Percentiles rank a stretch among this genome's conserved stretches.
Evolutionary conservation across 2,113 vertebrate genomes (phyloP).

Genomic region (Tricholaema leucomelas): DNA sequence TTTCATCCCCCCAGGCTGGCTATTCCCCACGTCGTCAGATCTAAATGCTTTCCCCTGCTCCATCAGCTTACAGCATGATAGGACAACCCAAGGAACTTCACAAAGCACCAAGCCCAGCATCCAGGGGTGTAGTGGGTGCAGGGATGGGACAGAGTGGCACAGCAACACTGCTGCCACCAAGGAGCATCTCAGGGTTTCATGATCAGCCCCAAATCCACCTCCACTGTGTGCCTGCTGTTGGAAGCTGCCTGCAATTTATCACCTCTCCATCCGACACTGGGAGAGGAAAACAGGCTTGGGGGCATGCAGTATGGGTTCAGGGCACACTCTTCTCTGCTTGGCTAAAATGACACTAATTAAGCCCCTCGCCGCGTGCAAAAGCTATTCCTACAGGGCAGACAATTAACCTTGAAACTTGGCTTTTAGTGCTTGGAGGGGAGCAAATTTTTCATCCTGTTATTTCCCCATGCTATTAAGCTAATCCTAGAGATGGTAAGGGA

Average conservation of each 20-base stretch:
- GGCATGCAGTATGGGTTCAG: not conserved
- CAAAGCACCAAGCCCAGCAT: not conserved
- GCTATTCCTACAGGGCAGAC: conserved; percentile 55
- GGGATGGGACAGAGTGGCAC: not conserved
- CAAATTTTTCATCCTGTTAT: conserved; percentile 52
- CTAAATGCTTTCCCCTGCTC: not conserved
- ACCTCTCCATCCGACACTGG: rapidly evolving
- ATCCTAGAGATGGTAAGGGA: conserved; percentile 25
- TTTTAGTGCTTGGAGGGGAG: conserved; percentile 60
- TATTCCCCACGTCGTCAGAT: rapidly evolving
- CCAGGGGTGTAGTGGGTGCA: not conserved
- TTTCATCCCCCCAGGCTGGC: too few species aligned
- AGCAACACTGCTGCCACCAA: not conserved
- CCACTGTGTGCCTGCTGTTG: not conserved
- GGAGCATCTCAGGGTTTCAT: not conserved
- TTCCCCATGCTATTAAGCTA: conserved; percentile 38
- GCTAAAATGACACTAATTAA: conserved; percentile 66
- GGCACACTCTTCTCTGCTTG: conserved; percentile 31
- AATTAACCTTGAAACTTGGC: conserved; percentile 65
- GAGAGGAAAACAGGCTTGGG: conserved; percentile 34
- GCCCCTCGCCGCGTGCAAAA: conserved; percentile 24
- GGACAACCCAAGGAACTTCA: not conserved
- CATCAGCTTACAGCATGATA: not conserved
- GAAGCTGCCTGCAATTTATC: conserved; percentile 20
- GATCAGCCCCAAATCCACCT: not conserved